Base-by-base conservation (phyloP, 2,113 vertebrate genomes). In the Spea multiplicata region DNA sequence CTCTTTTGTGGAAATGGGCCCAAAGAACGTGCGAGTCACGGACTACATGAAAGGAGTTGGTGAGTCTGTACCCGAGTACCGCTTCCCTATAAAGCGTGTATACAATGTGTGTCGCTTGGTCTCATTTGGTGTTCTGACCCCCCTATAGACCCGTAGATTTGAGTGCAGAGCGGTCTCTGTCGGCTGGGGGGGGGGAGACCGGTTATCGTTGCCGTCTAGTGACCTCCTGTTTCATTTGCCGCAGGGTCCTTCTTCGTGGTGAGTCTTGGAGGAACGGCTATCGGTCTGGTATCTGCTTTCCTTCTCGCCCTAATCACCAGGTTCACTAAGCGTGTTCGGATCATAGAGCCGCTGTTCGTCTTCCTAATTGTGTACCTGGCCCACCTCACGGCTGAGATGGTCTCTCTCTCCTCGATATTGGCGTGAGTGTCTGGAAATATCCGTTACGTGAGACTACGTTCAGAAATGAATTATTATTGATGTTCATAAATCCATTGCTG, bases 21-120 rank as follows among this genome's bases (percentile, higher is more conserved):
- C 92, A 5, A 90, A 84, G 2, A 95, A 95, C 4, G 94, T 98
- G 70, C 91, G 84, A 9, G 93, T 91, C 5, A 91, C 78, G 2
- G 97, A 99, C 88, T 99, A 97, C 74, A 80, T 98, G 84, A 99
- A 96, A 93, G 97, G 97, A 84, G 91, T 98, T 52, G 97, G 97
- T 99, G 86, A 96, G 97, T 94, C 30, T 30, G 30, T 30, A 30
- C 1, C 1, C 30, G 30, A 30, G 30, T 30, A 2, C 30, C 30
- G 30, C 30, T 30, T 30, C 30, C 30, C 30, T 30, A 30, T 30
- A 30, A 30, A 30, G 30, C 30, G 30, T 30, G 30, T 30, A 30
- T 30, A 30, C 30, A 30, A 30, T 30, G 30, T 30, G 30, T 30
- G 30, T 30, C 30, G 30, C 30, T 30, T 30, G 2, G 2, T 30